A percentile compares a stretch with the other conserved stretches of the same genome.
Conservation (phyloP, 2,113 vertebrate species). For the Aythya baeri region DNA sequence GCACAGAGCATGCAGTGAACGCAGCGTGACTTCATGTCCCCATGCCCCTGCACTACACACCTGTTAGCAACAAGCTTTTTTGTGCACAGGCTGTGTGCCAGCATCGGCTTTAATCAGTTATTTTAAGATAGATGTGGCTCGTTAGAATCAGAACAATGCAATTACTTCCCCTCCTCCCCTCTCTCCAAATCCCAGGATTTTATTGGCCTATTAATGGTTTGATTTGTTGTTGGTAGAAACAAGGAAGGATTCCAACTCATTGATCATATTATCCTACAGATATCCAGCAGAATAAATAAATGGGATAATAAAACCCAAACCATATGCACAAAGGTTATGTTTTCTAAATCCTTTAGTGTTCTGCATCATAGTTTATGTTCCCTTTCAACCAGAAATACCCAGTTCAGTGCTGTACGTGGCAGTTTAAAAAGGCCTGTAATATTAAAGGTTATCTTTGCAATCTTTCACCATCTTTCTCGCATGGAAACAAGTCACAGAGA, state of each 20-base stretch:
- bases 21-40: neutral
- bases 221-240: conserved; percentile 74
- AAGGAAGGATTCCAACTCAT: conserved; percentile 56
- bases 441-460: conserved; percentile 51
- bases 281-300: conserved; percentile 52
- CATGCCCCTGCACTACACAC: neutral
- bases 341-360: neutral
- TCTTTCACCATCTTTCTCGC: conserved; percentile 35
- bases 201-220: conserved; percentile 76
- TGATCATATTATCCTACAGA: conserved; percentile 62
- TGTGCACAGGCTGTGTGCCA: conserved; percentile 8
- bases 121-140: conserved; percentile 74
- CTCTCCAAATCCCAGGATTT: conserved; percentile 68
- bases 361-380: conserved; percentile 16
- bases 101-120: conserved; percentile 66
- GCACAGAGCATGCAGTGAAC: neutral
- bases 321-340: neutral
- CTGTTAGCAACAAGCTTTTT: neutral
- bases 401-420: neutral
- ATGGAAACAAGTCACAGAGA: neutral
- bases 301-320: conserved; percentile 25
- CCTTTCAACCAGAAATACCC: neutral
- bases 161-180: conserved; percentile 71
- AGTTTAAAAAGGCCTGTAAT: conserved; percentile 17
- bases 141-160: conserved; percentile 72